Conservation (phyloP, 2,113 vertebrate genomes). For the Rallus limicola region DNA sequence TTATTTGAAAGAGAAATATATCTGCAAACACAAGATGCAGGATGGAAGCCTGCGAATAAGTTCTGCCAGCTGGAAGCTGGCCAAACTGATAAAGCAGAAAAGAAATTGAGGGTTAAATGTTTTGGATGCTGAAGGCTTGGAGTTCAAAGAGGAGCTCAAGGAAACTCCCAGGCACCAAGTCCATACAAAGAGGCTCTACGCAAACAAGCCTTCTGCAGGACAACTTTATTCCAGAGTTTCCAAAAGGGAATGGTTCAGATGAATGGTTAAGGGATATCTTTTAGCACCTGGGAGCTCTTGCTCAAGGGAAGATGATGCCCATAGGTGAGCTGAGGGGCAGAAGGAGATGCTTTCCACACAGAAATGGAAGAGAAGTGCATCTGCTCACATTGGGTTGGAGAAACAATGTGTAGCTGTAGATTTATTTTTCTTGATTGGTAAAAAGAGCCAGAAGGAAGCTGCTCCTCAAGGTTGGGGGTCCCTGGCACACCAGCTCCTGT, state of each 20-base stretch:
- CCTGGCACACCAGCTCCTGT: neutral
- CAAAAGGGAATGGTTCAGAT: neutral
- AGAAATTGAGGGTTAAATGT: conserved; percentile 54
- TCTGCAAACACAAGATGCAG: conserved; percentile 6
- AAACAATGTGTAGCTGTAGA: neutral
- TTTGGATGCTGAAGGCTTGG: conserved; percentile 31
- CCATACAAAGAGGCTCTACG: conserved; percentile 5
- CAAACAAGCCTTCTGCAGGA: neutral
- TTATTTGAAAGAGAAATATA: conserved; percentile 41
- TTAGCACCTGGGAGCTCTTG: neutral
- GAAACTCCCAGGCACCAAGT: conserved; percentile 37
- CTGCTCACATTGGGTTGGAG: neutral
- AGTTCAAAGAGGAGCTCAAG: conserved; percentile 56
- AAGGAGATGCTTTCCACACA: neutral
- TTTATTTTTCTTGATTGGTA: neutral
- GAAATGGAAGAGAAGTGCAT: neutral
- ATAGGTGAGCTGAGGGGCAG: neutral
- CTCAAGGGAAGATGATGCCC: neutral
- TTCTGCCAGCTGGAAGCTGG: conserved; percentile 31
- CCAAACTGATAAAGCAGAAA: conserved; percentile 59
- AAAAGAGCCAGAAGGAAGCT: neutral
- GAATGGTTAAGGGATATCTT: neutral
- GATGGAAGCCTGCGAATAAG: neutral
- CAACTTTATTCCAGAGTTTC: neutral
- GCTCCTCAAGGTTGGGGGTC: neutral